Percentiles rank a stretch among this genome's conserved stretches.
Evolutionary conservation across 2,797 vertebrate species (phyloP).

Genomic region (Trachurus trachurus): DNA sequence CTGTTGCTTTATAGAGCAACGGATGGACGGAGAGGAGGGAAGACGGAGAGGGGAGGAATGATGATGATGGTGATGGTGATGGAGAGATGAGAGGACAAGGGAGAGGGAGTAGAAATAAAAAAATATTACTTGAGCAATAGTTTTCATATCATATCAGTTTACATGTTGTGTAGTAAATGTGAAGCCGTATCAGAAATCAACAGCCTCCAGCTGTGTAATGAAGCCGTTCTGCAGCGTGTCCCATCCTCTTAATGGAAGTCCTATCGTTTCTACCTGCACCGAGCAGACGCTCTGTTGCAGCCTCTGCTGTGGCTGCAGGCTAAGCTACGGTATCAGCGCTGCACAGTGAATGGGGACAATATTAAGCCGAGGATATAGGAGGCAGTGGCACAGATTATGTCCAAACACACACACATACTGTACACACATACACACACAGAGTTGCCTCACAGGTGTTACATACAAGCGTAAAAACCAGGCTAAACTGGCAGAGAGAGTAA

Average conservation of each 20-base stretch:
- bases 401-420: slow-evolving; percentile 34
- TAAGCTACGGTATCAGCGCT: slow-evolving; percentile 68
- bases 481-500: slow-evolving; percentile 54
- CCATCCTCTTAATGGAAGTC: slow-evolving; percentile 62
- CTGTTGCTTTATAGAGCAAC: slow-evolving; percentile 90
- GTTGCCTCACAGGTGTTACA: slow-evolving; percentile 52
- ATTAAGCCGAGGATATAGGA: slow-evolving; percentile 60
- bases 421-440: slow-evolving; percentile 32
- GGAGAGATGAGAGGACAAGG: background rate
- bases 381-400: slow-evolving; percentile 57
- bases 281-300: slow-evolving; percentile 33
- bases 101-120: slow-evolving; percentile 1
- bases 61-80: no score
- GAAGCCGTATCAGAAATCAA: slow-evolving; percentile 42
- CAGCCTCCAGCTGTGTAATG: slow-evolving; percentile 49
- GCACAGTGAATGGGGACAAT: slow-evolving; percentile 64
- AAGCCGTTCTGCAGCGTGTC: slow-evolving; percentile 45
- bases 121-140: slow-evolving; percentile 38
- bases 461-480: slow-evolving; percentile 46
- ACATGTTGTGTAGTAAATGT: slow-evolving; percentile 33
- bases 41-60: background rate
- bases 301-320: slow-evolving; percentile 62
- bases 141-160: slow-evolving; percentile 33
- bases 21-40: background rate
- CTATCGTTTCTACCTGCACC: slow-evolving; percentile 50